Conservation (phyloP, 35 echinoderm and acorn worm species). For the Chiridota heheva region DNA sequence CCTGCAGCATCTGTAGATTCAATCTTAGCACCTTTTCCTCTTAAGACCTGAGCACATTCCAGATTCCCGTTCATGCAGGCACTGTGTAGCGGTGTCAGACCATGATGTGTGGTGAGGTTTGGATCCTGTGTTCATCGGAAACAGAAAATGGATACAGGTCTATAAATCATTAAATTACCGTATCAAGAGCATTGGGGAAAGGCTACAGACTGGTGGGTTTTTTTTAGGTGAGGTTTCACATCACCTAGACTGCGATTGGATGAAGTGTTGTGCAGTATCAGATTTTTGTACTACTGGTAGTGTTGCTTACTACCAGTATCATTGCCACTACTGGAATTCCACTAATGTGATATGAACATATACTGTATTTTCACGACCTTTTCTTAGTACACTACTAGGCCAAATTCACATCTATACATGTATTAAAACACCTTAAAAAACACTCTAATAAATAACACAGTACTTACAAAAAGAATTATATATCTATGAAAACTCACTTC, state of each 20-base stretch:
- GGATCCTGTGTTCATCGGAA: slow-evolving; percentile 13
- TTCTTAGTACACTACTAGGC: too few species aligned
- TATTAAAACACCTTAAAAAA: too few species aligned
- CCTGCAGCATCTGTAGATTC: slow-evolving; percentile 39
- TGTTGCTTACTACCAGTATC: background rate
- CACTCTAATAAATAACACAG: too few species aligned
- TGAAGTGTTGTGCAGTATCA: too few species aligned
- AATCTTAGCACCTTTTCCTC: slow-evolving; percentile 21
- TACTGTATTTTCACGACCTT: too few species aligned
- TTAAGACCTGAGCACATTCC: slow-evolving; percentile 22
- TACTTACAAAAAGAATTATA: too few species aligned
- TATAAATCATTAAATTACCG: background rate
- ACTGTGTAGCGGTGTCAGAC: slow-evolving; percentile 42
- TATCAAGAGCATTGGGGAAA: background rate
- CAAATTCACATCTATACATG: too few species aligned
- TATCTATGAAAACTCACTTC: too few species aligned
- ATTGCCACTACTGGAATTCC: too few species aligned
- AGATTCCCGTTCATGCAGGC: slow-evolving; percentile 50
- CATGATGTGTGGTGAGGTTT: slow-evolving; percentile 34
- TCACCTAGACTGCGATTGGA: too few species aligned
- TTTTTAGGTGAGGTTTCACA: too few species aligned
- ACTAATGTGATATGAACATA: too few species aligned
- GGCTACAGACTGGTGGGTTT: background rate
- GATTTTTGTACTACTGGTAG: background rate
- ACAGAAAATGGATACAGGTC: background rate